phyloP scores from a whole-genome alignment of 2,888 invertebrate species.

The Rhaphigaster nebulosa region DNA sequence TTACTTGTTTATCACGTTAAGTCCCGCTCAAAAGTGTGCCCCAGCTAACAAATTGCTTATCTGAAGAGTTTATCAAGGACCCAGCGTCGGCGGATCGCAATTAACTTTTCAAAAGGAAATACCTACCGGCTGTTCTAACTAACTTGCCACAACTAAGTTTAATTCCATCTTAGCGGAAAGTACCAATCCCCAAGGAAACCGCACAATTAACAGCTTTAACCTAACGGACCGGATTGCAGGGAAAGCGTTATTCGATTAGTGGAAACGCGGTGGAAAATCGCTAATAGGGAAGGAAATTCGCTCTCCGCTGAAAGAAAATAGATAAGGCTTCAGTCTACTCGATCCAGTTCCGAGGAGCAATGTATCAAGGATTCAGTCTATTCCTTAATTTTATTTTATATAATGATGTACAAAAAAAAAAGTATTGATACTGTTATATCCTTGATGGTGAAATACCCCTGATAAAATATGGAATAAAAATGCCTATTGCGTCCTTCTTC shows the following conservation, averaged over 20 bases:
- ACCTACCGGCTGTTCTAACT: slow-evolving; percentile 39
- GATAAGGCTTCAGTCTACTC: not conserved
- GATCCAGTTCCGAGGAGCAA: not conserved
- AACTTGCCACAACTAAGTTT: slow-evolving; percentile 42
- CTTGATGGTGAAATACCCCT: no score
- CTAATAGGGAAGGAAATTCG: not conserved
- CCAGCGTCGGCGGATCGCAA: not conserved
- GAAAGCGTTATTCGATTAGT: slow-evolving; percentile 40
- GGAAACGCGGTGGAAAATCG: slow-evolving; percentile 24
- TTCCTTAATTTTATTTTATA: no score
- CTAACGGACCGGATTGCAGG: slow-evolving; percentile 26
- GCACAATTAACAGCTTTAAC: slow-evolving; percentile 44
- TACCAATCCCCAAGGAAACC: slow-evolving; percentile 41
- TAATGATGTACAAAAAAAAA: no score
- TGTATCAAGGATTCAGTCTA: no score
- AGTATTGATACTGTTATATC: no score
- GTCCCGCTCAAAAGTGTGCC: not conserved
- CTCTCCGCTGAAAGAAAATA: not conserved
- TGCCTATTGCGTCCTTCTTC: no score
- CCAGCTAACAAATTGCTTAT: slow-evolving; percentile 24
- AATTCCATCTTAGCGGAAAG: slow-evolving; percentile 48
- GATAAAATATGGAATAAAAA: no score
- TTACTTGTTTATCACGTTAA: not conserved
- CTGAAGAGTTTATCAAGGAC: slow-evolving; percentile 36
- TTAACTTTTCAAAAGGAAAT: slow-evolving; percentile 50